Evolutionary conservation across 1,140 invertebrate species (phyloP).

Genomic region (Plodia interpunctella): DNA sequence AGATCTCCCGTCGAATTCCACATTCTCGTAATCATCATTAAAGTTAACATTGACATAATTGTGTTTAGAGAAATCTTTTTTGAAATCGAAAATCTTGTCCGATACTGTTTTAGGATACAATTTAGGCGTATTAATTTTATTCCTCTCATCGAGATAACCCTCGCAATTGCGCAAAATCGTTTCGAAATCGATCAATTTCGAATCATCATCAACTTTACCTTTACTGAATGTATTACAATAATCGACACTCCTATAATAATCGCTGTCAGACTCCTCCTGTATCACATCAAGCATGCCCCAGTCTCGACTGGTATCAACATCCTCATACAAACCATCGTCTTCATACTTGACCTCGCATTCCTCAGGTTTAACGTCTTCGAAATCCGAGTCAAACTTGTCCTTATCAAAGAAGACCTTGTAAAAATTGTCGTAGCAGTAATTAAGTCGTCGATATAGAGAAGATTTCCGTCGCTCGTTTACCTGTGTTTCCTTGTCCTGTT

Average conservation of each 20-base stretch:
- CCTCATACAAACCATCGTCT: conserved; percentile 72
- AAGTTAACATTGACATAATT: conserved; percentile 56
- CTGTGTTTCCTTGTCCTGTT: conserved; percentile 86
- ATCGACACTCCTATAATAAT: conserved; percentile 68
- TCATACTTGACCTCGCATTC: conserved; percentile 33
- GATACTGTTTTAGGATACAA: conserved; percentile 50
- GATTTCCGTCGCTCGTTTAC: conserved; percentile 61
- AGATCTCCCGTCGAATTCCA: conserved; percentile 42
- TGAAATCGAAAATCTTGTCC: conserved; percentile 62
- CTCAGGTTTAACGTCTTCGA: conserved; percentile 30
- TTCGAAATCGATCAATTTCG: conserved; percentile 21
- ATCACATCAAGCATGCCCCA: conserved; percentile 60
- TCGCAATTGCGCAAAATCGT: conserved; percentile 21
- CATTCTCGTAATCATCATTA: conserved; percentile 32
- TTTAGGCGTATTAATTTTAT: conserved; percentile 27
- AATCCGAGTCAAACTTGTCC: conserved; percentile 48
- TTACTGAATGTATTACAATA: conserved; percentile 51
- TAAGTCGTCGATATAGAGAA: conserved; percentile 64
- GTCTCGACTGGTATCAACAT: conserved; percentile 55
- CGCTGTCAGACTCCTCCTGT: conserved; percentile 72
- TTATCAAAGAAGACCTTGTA: conserved; percentile 65
- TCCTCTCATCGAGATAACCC: conserved; percentile 17
- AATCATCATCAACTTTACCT: conserved; percentile 26
- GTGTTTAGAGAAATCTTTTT: conserved; percentile 65
- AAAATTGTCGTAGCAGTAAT: conserved; percentile 73